phyloP scores from a whole-genome alignment of 1,140 invertebrate species.

The Akabosia matsudoensis region DNA sequence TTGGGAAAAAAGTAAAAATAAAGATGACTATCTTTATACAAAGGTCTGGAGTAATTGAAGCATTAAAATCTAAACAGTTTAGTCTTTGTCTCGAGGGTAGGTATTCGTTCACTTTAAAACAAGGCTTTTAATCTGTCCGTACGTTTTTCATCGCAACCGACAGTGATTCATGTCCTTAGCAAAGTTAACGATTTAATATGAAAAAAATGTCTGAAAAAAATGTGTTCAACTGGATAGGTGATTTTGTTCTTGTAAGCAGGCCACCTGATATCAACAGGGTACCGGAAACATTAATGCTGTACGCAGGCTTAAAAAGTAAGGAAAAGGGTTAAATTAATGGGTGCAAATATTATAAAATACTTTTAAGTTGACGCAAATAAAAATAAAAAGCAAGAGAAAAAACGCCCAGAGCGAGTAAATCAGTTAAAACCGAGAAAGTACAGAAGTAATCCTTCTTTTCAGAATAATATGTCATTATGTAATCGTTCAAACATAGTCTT shows the following conservation, averaged over 20 bases:
- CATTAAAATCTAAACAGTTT: conserved; percentile 8
- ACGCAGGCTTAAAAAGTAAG: neutral
- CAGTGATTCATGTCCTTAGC: neutral
- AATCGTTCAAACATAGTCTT: too few species aligned
- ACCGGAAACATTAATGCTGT: neutral
- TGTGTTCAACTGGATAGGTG: neutral
- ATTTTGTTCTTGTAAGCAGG: neutral
- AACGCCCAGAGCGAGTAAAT: too few species aligned
- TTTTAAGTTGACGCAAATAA: too few species aligned
- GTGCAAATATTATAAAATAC: too few species aligned
- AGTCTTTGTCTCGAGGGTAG: neutral
- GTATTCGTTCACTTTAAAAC: too few species aligned
- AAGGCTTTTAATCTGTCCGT: too few species aligned
- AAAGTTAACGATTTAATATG: neutral
- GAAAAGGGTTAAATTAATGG: too few species aligned
- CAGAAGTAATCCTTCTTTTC: too few species aligned
- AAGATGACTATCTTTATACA: neutral
- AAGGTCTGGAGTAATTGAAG: neutral
- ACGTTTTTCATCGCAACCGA: neutral
- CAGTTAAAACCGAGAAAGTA: too few species aligned
- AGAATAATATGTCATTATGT: too few species aligned
- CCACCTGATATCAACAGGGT: conserved; percentile 11
- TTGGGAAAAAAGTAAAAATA: neutral
- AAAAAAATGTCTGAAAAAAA: neutral
- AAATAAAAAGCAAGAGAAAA: too few species aligned